phyloP scores from a whole-genome alignment of 1,140 invertebrate genomes.

The Habropoda laboriosa region DNA sequence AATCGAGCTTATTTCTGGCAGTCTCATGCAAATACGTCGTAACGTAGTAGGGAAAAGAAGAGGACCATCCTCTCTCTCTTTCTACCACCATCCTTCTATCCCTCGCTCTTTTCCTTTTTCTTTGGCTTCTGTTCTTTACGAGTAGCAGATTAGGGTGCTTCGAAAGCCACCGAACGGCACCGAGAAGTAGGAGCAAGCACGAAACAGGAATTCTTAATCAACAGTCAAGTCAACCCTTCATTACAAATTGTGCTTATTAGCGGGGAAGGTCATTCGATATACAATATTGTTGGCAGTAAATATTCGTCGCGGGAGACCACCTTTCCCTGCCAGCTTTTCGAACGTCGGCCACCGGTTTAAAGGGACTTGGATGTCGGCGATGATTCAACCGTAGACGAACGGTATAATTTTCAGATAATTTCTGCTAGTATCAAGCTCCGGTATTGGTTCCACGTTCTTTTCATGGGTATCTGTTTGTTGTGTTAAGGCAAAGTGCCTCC shows the following conservation, averaged over 20 bases:
- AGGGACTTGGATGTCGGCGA: not conserved
- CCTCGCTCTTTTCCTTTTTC: not conserved
- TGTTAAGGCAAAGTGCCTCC: too few relatives aligned
- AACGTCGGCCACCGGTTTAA: not conserved
- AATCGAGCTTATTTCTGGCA: conserved; percentile 47
- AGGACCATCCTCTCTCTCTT: not conserved
- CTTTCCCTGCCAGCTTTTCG: not conserved
- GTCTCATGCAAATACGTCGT: conserved; percentile 57
- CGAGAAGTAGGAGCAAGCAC: conserved; percentile 47
- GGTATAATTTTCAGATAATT: not conserved
- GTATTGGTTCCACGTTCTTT: not conserved
- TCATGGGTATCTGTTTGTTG: not conserved
- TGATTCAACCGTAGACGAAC: not conserved
- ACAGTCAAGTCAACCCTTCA: conserved; percentile 53
- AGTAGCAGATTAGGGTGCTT: conserved; percentile 60
- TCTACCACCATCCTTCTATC: not conserved
- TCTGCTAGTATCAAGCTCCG: not conserved
- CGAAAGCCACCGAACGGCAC: conserved; percentile 45
- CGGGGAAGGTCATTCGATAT: conserved; percentile 35
- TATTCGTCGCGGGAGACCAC: conserved; percentile 19
- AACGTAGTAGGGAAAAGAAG: conserved; percentile 5
- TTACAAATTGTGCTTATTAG: conserved; percentile 65
- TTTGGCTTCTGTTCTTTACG: conserved; percentile 58
- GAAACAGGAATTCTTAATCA: conserved; percentile 65
- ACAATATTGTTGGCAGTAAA: not conserved